Evolutionary conservation across 37 sponge, comb jelly and placozoan genomes (phyloP).

Genomic region (Geodia barretti): DNA sequence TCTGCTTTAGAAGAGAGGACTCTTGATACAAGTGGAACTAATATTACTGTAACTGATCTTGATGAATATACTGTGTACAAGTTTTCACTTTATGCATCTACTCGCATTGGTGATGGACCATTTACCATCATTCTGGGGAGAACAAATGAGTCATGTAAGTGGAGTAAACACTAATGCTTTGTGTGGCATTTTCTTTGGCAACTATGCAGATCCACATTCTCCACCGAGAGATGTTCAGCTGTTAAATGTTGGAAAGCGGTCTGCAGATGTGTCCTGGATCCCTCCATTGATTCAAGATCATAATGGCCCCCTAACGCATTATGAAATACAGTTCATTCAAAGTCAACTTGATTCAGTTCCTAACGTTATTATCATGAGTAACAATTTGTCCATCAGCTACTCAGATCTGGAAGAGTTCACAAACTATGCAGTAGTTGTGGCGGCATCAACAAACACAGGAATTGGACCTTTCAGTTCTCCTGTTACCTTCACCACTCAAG

Average conservation of each 20-base stretch:
- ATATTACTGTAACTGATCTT: not conserved
- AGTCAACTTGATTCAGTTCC: not conserved
- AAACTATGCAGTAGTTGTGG: not conserved
- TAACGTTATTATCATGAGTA: not conserved
- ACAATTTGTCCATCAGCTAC: not conserved
- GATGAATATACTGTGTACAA: not conserved
- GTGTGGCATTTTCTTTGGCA: not conserved
- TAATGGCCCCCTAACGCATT: not conserved
- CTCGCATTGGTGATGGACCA: not conserved
- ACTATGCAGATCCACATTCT: not conserved
- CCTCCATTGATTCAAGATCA: not conserved
- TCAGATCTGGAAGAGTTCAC: not conserved
- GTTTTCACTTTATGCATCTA: not conserved
- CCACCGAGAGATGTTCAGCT: not conserved
- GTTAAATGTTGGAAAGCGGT: not conserved
- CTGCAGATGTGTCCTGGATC: not conserved
- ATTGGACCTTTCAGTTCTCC: not conserved
- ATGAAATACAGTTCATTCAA: not conserved
- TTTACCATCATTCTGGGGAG: not conserved
- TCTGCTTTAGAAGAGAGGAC: not conserved
- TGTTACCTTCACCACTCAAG: not conserved
- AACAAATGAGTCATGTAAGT: not conserved
- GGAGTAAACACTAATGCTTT: not conserved
- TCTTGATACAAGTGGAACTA: not conserved
- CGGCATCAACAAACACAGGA: not conserved